A percentile compares a stretch with the other conserved stretches of the same genome.
phyloP scores from a whole-genome alignment of 2,888 invertebrate species.

The Perizoma affinitatum region DNA sequence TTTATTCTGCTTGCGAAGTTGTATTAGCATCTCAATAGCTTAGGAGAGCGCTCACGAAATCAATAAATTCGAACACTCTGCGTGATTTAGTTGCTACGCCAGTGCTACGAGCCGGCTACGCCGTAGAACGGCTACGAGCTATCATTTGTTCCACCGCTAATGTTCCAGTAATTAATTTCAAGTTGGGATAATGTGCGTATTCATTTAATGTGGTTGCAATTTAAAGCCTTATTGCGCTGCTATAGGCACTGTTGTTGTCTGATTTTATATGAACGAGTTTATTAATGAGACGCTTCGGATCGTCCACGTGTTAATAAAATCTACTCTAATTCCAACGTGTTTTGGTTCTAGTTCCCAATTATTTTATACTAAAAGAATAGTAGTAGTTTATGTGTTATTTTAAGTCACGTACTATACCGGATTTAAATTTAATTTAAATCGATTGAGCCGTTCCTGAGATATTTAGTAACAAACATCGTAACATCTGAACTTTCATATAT shows the following conservation, averaged over 20 bases:
- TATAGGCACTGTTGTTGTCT: conserved; percentile 16
- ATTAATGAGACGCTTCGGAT: conserved; percentile 23
- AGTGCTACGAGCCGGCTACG: conserved; percentile 41
- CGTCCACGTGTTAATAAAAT: too few species aligned
- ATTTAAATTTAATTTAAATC: too few species aligned
- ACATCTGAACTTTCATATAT: too few species aligned
- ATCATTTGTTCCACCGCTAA: conserved; percentile 28
- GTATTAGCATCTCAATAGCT: conserved; percentile 56
- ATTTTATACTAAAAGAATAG: too few species aligned
- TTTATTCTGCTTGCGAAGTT: conserved; percentile 38
- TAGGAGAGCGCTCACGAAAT: conserved; percentile 50
- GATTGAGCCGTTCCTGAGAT: too few species aligned
- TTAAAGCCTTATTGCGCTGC: conserved; percentile 15
- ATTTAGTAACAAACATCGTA: too few species aligned
- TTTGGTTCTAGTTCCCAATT: too few species aligned
- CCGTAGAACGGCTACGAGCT: conserved; percentile 42
- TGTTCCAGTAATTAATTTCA: conserved; percentile 24
- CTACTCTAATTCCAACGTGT: too few species aligned
- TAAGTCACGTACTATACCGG: too few species aligned
- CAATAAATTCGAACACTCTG: conserved; percentile 54
- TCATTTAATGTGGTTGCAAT: conserved; percentile 18
- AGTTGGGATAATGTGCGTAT: conserved; percentile 19
- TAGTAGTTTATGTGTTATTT: too few species aligned
- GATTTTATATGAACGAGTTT: not conserved
- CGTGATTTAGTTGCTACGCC: conserved; percentile 46